Conservation (phyloP, 2,797 vertebrate genomes). For the Mycteria americana region DNA sequence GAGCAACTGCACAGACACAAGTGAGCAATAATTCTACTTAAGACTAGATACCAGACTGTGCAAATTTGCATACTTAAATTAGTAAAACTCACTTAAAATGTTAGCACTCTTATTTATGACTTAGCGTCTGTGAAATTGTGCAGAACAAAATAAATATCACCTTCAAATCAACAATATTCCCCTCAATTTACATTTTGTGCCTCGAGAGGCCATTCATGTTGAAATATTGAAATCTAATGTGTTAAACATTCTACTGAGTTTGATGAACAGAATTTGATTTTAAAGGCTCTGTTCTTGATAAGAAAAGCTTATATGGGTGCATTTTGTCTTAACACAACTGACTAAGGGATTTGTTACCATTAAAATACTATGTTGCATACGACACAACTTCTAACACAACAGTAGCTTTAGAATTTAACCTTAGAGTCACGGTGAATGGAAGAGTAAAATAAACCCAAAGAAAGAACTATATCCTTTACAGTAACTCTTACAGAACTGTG, state of each 20-base stretch:
- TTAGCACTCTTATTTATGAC: constrained; percentile 4
- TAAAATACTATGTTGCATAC: neutral
- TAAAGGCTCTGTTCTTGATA: neutral
- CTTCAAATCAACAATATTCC: constrained; percentile 21
- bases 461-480: neutral
- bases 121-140: constrained; percentile 30
- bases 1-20: neutral
- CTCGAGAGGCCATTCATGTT: neutral
- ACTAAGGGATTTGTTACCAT: neutral
- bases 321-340: neutral
- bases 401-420: neutral
- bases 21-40: constrained; percentile 4
- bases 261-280: constrained; percentile 13
- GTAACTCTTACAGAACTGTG: neutral
- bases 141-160: constrained; percentile 51
- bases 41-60: neutral
- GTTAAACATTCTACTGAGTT: constrained; percentile 3
- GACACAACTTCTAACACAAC: neutral
- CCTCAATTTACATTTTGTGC: constrained; percentile 14
- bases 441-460: neutral
- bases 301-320: neutral
- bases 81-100: constrained; percentile 34
- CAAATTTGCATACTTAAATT: constrained; percentile 17
- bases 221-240: constrained; percentile 43
- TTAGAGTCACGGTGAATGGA: neutral